Conservation (phyloP, 2,113 vertebrate genomes). For the Barbus barbus region DNA sequence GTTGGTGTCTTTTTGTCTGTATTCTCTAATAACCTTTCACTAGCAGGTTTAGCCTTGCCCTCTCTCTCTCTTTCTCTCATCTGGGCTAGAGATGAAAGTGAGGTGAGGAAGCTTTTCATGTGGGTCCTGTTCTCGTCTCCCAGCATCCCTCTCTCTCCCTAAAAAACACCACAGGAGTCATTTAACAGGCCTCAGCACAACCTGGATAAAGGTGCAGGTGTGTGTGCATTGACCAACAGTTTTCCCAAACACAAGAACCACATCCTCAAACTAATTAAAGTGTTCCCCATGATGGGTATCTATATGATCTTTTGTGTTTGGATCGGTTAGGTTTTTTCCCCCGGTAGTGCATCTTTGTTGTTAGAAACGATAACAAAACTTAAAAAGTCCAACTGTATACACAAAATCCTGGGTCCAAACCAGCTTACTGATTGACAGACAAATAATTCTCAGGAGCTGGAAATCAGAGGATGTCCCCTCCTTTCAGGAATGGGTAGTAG, state of each 20-base stretch:
- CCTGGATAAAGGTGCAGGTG: slow-evolving; percentile 42
- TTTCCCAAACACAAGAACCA: slow-evolving; percentile 24
- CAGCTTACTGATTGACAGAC: too few relatives aligned
- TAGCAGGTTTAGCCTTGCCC: slow-evolving; percentile 50
- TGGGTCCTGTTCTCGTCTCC: slow-evolving; percentile 54
- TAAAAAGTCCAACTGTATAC: too few relatives aligned
- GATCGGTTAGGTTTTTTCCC: too few relatives aligned
- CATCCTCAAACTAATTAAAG: slow-evolving; percentile 36
- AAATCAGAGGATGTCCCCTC: too few relatives aligned
- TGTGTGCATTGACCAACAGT: slow-evolving; percentile 39
- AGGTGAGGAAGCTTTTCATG: slow-evolving; percentile 74
- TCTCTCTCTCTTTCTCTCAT: slow-evolving; percentile 37
- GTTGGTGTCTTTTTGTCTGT: not conserved
- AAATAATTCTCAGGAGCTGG: too few relatives aligned
- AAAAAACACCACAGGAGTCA: slow-evolving; percentile 51
- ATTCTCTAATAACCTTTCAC: not conserved
- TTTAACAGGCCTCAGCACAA: slow-evolving; percentile 53
- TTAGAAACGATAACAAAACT: too few relatives aligned
- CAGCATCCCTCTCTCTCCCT: slow-evolving; percentile 41
- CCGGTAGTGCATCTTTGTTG: too few relatives aligned
- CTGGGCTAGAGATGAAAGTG: slow-evolving; percentile 70
- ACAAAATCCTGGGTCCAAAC: too few relatives aligned
- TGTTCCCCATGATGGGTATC: not conserved
- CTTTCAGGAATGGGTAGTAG: too few relatives aligned
- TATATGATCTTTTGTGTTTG: too few relatives aligned